These are phyloP conservation scores for Colletes collaris DNA, from an alignment of 2,888 invertebrate genomes.

Conservation along the genomic window DNA sequence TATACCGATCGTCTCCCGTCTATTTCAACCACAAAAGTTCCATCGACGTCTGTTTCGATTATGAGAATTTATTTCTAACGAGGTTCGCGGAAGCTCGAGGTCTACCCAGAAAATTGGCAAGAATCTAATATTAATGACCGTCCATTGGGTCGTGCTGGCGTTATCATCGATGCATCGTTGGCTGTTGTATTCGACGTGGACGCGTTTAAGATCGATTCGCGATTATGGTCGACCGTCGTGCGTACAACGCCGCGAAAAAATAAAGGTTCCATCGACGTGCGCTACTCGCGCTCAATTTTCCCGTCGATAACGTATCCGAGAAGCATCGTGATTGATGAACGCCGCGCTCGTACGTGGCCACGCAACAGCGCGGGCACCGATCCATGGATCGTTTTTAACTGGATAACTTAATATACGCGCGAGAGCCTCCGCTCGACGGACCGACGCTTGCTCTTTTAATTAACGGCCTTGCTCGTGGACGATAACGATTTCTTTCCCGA, in stretches of 20 bases:
- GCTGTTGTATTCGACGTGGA: too few species aligned
- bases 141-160: not conserved
- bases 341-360: slow-evolving; percentile 17
- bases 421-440: not conserved
- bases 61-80: too few species aligned
- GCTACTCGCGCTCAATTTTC: not conserved
- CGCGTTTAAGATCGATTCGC: slow-evolving; percentile 7
- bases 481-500: not conserved
- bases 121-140: too few species aligned
- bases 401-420: slow-evolving; percentile 17
- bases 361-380: not conserved
- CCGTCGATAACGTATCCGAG: slow-evolving; percentile 20
- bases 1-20: too few species aligned
- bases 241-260: slow-evolving; percentile 13
- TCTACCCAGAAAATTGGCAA: too few species aligned
- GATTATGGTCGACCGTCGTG: slow-evolving; percentile 11
- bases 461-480: not conserved
- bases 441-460: not conserved
- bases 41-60: too few species aligned
- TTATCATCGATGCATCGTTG: not conserved
- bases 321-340: slow-evolving; percentile 18
- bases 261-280: not conserved
- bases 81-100: too few species aligned
- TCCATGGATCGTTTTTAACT: not conserved
- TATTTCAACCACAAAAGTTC: too few species aligned